phyloP scores from a whole-genome alignment of 2,888 invertebrate species.

The Tachina fera region DNA sequence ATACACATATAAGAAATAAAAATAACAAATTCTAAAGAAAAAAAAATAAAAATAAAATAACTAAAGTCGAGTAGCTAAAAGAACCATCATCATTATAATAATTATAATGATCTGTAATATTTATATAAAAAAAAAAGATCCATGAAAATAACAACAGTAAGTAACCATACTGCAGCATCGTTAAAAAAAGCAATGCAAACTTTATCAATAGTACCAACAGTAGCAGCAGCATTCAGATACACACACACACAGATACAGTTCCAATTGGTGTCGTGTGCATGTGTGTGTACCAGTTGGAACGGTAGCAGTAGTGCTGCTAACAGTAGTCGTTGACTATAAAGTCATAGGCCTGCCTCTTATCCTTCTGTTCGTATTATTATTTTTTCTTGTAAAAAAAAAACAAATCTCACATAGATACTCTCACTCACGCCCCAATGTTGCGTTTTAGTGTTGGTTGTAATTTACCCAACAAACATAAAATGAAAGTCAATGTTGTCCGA shows the following conservation, averaged over 20 bases:
- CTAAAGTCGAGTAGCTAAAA: constrained; percentile 71
- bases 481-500: background rate
- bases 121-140: constrained; percentile 47
- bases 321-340: constrained; percentile 28
- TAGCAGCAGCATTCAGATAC: constrained; percentile 21
- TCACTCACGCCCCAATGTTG: constrained; percentile 30
- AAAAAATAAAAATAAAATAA: constrained; percentile 35
- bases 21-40: background rate
- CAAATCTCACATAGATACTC: constrained; percentile 21
- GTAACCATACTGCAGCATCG: constrained; percentile 43
- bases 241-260: constrained; percentile 1
- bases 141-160: constrained; percentile 25
- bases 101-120: constrained; percentile 70
- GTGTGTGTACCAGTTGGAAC: constrained; percentile 22
- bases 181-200: constrained; percentile 45
- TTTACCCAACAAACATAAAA: constrained; percentile 16
- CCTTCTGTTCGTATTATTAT: constrained; percentile 30
- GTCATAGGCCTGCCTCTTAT: constrained; percentile 51
- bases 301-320: background rate
- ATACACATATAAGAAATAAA: constrained; percentile 31
- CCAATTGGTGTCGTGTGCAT: background rate
- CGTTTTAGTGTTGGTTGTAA: constrained; percentile 28
- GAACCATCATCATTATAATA: constrained; percentile 72
- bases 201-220: constrained; percentile 37
- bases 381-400: background rate